Percentiles rank a stretch among this genome's conserved stretches.
These are phyloP conservation scores for Limonius californicus DNA, from an alignment of 1,140 invertebrate species.

Conservation along the genomic window DNA sequence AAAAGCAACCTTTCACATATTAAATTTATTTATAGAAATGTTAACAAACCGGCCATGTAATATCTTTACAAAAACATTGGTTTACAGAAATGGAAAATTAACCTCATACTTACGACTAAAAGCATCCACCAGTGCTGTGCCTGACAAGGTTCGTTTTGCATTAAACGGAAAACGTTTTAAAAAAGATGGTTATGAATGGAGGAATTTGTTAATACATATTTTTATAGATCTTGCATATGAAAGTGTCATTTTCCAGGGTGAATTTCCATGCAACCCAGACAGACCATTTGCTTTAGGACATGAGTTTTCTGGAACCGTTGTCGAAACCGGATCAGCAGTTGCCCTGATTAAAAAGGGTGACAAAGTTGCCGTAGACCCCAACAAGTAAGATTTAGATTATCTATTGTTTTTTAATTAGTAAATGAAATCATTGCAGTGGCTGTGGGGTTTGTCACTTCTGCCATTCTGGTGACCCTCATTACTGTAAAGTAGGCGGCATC, in stretches of 20 bases:
- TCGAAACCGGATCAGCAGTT: slow-evolving; percentile 54
- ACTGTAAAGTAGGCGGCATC: slow-evolving; percentile 56
- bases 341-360: slow-evolving; percentile 60
- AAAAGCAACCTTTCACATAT: too few species aligned
- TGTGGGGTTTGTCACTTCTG: slow-evolving; percentile 60
- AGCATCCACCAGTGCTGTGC: too few species aligned
- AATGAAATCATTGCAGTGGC: slow-evolving; percentile 44
- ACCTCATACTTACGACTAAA: too few species aligned
- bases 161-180: too few species aligned
- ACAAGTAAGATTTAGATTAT: slow-evolving; percentile 48
- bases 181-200: too few species aligned
- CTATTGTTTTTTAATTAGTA: not conserved
- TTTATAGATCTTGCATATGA: too few species aligned
- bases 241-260: slow-evolving; percentile 53
- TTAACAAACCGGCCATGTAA: too few species aligned
- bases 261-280: slow-evolving; percentile 56
- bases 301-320: slow-evolving; percentile 62
- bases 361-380: slow-evolving; percentile 64
- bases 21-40: too few species aligned
- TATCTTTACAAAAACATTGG: too few species aligned
- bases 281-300: slow-evolving; percentile 59
- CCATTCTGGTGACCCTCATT: slow-evolving; percentile 58
- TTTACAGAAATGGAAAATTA: too few species aligned
- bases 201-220: too few species aligned
- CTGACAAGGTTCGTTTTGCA: too few species aligned